Evolutionary conservation across 2,888 invertebrate species (phyloP).

Genomic region (Agrochola litura): DNA sequence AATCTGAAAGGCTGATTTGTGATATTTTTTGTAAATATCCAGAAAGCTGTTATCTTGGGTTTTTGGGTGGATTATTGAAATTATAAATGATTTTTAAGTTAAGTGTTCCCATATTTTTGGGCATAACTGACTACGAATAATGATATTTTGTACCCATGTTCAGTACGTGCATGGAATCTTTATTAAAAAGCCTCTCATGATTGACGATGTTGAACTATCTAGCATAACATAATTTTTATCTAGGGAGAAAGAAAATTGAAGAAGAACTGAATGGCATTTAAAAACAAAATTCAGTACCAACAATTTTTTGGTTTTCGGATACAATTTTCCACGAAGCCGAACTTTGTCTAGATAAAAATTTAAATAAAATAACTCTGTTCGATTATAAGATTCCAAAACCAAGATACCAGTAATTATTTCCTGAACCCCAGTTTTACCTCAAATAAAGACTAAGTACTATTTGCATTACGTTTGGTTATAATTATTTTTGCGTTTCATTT

Average conservation of each 20-base stretch:
- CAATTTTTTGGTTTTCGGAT: too few species aligned
- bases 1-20: conserved; percentile 74
- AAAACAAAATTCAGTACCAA: not conserved
- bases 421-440: conserved; percentile 30
- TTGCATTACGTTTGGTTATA: not conserved
- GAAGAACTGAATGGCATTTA: not conserved
- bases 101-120: not conserved
- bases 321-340: not conserved
- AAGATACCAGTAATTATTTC: conserved; percentile 7
- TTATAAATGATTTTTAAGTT: not conserved
- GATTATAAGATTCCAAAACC: not conserved
- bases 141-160: not conserved
- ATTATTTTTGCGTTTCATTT: not conserved
- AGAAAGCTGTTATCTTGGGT: conserved; percentile 9
- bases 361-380: not conserved
- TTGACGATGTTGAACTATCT: not conserved
- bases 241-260: not conserved
- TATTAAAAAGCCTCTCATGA: not conserved
- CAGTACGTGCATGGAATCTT: not conserved
- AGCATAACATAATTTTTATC: not conserved
- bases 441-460: conserved; percentile 34
- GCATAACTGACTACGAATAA: not conserved
- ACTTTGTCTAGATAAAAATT: not conserved
- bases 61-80: not conserved
- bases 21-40: conserved; percentile 39